Evolutionary conservation across 2,797 vertebrate genomes (phyloP).

Genomic region (Distichodus sexfasciatus): DNA sequence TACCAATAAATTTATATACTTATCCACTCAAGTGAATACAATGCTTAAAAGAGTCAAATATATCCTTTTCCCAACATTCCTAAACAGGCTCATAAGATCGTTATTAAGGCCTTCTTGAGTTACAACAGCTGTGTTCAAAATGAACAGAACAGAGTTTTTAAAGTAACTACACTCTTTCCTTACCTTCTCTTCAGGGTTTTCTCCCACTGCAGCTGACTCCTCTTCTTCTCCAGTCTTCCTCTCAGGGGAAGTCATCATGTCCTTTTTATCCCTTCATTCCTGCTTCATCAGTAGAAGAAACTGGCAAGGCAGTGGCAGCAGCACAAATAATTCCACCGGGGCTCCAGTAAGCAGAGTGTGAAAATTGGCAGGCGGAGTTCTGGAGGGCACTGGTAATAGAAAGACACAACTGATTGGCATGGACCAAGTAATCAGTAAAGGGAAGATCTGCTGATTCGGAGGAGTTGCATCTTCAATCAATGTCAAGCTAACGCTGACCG

Average conservation of each 20-base stretch:
- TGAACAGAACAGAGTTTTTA: too few relatives aligned
- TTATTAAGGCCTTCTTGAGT: too few relatives aligned
- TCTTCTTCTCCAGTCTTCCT: conserved; percentile 25
- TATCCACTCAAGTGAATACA: too few relatives aligned
- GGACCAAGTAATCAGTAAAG: background rate
- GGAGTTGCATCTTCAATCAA: background rate
- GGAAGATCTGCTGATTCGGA: background rate
- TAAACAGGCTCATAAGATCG: too few relatives aligned
- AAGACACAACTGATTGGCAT: background rate
- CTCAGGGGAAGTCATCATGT: conserved; percentile 35
- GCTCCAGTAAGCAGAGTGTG: background rate
- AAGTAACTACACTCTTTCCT: too few relatives aligned
- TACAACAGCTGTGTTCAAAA: too few relatives aligned
- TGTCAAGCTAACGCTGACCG: background rate
- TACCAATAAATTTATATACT: too few relatives aligned
- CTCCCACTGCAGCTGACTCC: conserved; percentile 10
- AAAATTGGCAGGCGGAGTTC: background rate
- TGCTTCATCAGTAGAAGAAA: conserved; percentile 1
- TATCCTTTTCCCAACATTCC: too few relatives aligned
- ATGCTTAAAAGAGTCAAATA: too few relatives aligned
- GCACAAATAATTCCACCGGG: background rate
- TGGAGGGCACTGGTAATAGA: background rate
- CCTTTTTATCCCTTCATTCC: conserved; percentile 40
- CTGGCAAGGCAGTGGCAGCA: background rate
- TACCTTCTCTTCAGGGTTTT: conserved; percentile 30